Evolutionary conservation across 2,888 invertebrate genomes (phyloP), one percentile per base, ranked within the genome.

Genomic region (Sepioteuthis lessoniana): DNA sequence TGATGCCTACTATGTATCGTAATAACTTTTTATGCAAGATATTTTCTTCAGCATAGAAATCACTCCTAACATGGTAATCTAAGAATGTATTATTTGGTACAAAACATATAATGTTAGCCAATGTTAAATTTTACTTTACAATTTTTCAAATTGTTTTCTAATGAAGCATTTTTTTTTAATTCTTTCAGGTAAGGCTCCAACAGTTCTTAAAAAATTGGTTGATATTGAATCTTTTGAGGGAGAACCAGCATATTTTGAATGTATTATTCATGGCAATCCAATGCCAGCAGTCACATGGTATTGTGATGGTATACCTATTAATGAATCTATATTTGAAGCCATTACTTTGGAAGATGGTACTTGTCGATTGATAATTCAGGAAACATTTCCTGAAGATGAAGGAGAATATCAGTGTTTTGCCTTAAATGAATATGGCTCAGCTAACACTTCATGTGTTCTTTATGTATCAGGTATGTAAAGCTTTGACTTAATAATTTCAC

Each of bases 321-420:
- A 96, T 93, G 96, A 96, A 90, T 96, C 97, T 16, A 95, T 96
- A 47, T 96, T 96, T 93, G 95, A 95, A 93, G 95, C 96, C 94
- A 94, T 95, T 93, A 93, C 94, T 93, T 94, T 96, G 95, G 94
- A 96, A 94, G 96, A 96, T 94, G 96, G 96, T 47, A 98, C 98
- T 95, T 98, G 98, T 96, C 98, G 98, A 91, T 98, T 99, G 93
- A 99, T 99, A 97, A 98, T 99, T 93, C 98, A 99, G 25, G 99
- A 99, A 96, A 99, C 99, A 31, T 99, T 99, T 97, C 99, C 99
- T 37, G 98, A 98, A 96, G 99, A 99, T 97, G 99, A 99, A 21
- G 99, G 99, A 37, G 98, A 99, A 3, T 99, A 99, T 97, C 99
- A 99, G 19, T 99, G 99, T 96, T 98, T 98, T 97, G 99, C 99